These are phyloP conservation scores for Pandemis cinnamomeana DNA, from an alignment of 2,888 invertebrate species.

Conservation along the genomic window DNA sequence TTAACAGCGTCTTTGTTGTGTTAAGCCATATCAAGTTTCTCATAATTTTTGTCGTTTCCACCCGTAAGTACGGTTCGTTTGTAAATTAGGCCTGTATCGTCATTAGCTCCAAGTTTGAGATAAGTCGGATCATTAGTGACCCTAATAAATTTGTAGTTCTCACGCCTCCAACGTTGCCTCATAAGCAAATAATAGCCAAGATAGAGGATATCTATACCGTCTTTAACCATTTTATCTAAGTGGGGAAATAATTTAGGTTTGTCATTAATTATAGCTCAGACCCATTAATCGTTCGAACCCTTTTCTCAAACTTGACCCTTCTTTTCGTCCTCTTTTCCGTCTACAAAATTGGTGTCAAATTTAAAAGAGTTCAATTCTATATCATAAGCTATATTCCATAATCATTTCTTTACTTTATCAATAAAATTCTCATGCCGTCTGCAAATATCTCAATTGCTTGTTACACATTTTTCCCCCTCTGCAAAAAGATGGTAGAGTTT, in stretches of 20 bases:
- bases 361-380: neutral
- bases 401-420: constrained; percentile 1
- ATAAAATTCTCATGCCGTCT: neutral
- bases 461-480: constrained; percentile 34
- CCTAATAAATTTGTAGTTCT: constrained; percentile 39
- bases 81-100: constrained; percentile 24
- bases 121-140: constrained; percentile 38
- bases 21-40: neutral
- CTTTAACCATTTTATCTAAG: neutral
- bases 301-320: constrained; percentile 1
- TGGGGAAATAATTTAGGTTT: constrained; percentile 1
- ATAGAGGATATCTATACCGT: constrained; percentile 10
- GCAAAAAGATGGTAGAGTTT: constrained; percentile 39
- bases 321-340: neutral
- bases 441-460: constrained; percentile 28
- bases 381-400: neutral
- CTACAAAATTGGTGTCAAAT: neutral
- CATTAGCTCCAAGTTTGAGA: constrained; percentile 35
- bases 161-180: constrained; percentile 26
- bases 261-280: neutral
- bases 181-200: constrained; percentile 29
- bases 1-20: neutral
- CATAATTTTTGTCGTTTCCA: constrained; percentile 7
- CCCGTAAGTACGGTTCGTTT: constrained; percentile 26
- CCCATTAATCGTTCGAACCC: constrained; percentile 1